phyloP scores from a whole-genome alignment of 2,113 vertebrate genomes.

The Neolamprologus brichardi region DNA sequence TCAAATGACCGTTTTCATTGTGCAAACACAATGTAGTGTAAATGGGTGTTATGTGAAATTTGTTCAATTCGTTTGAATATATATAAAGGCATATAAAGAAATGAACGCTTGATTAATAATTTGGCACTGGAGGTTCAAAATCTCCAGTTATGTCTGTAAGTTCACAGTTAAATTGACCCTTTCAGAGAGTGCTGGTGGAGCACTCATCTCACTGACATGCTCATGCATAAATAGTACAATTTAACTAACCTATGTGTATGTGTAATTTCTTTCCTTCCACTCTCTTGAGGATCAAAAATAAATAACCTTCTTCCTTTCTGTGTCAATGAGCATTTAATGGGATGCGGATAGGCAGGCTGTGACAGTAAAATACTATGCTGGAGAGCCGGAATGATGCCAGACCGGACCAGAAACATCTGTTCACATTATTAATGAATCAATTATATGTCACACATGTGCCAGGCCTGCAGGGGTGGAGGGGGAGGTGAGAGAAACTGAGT shows the following conservation, averaged over 20 bases:
- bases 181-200: neutral
- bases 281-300: constrained; percentile 12
- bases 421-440: constrained; percentile 75
- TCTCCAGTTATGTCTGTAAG: neutral
- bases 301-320: constrained; percentile 21
- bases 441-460: constrained; percentile 69
- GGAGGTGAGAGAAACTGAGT: neutral
- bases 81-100: neutral
- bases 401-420: constrained; percentile 68
- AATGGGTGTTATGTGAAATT: neutral
- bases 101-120: neutral
- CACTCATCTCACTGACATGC: neutral
- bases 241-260: neutral
- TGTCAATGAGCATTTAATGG: constrained; percentile 39
- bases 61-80: neutral
- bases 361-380: constrained; percentile 20
- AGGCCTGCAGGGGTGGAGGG: constrained; percentile 36
- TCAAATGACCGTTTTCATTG: neutral
- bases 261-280: neutral
- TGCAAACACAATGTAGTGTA: neutral
- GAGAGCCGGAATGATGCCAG: constrained; percentile 38
- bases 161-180: neutral
- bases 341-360: constrained; percentile 29
- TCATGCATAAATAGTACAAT: neutral
- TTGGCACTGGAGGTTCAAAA: neutral